These are phyloP conservation scores for Pollimyrus isidori DNA, from an alignment of 2,113 vertebrate species.

Conservation along the genomic window DNA sequence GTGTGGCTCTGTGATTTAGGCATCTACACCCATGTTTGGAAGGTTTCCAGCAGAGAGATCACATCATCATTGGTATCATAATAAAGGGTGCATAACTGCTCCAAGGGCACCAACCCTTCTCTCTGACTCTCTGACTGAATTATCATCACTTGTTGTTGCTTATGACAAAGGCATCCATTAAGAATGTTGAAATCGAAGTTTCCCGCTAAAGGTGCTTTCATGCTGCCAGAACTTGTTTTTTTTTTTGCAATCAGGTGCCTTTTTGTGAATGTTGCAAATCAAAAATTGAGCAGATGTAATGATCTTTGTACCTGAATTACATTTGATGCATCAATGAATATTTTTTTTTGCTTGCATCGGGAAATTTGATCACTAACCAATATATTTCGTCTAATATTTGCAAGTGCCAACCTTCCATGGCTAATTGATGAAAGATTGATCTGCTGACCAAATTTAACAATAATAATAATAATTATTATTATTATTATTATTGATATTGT, in stretches of 20 bases:
- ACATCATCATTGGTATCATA: neutral
- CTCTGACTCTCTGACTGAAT: neutral
- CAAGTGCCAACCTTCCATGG: no score
- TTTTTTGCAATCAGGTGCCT: neutral
- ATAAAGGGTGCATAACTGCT: neutral
- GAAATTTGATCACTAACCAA: neutral
- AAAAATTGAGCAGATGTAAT: neutral
- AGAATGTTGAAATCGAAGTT: neutral
- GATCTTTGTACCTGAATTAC: neutral
- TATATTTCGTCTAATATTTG: neutral
- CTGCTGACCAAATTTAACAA: neutral
- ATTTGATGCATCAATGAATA: neutral
- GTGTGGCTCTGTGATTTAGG: neutral
- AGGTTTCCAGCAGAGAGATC: neutral
- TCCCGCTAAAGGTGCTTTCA: neutral
- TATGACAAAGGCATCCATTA: neutral
- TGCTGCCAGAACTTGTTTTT: neutral
- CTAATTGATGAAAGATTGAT: neutral
- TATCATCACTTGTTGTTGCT: neutral
- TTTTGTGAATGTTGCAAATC: neutral
- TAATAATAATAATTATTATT: no score
- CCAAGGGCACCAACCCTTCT: neutral
- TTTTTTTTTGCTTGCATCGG: neutral
- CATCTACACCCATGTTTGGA: neutral
- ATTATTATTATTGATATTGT: neutral